These are phyloP conservation scores for Tetragnatha montana DNA, from an alignment of 2,888 invertebrate genomes.

Conservation along the genomic window DNA sequence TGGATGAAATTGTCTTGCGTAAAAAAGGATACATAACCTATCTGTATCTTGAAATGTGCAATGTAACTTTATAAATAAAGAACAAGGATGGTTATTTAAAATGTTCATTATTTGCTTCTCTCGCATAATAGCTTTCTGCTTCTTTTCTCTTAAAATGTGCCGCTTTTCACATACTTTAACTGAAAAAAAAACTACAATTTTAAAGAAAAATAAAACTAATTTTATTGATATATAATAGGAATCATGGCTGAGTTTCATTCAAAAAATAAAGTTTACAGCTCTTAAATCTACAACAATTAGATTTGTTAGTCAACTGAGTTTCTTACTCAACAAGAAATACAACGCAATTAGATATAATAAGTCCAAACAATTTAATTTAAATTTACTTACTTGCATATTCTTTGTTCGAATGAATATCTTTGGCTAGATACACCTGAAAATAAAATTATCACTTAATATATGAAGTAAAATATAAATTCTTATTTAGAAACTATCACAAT, in stretches of 20 bases:
- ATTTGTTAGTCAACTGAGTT: neutral
- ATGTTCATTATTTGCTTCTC: conserved; percentile 96
- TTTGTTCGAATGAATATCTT: conserved; percentile 90
- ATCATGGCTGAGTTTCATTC: neutral
- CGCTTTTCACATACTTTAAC: conserved; percentile 98
- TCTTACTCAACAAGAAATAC: neutral
- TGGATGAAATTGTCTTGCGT: neutral
- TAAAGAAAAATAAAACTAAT: neutral
- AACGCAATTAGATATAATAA: neutral
- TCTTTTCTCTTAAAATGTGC: conserved; percentile 93
- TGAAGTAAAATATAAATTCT: too few relatives aligned
- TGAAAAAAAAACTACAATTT: conserved; percentile 78
- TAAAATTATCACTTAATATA: conserved; percentile 37
- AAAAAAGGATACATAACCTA: conserved; percentile 73
- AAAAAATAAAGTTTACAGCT: neutral
- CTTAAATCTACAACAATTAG: neutral
- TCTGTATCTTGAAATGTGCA: conserved; percentile 97
- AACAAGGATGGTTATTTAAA: conserved; percentile 83
- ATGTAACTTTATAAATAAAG: conserved; percentile 94
- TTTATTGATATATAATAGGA: neutral
- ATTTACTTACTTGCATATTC: conserved; percentile 93
- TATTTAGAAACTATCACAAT: too few relatives aligned
- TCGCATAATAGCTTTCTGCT: conserved; percentile 92
- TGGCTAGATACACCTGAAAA: conserved; percentile 88
- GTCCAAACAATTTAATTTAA: neutral